phyloP scores from a whole-genome alignment of 2,888 invertebrate species.

The Cephus runcator region DNA sequence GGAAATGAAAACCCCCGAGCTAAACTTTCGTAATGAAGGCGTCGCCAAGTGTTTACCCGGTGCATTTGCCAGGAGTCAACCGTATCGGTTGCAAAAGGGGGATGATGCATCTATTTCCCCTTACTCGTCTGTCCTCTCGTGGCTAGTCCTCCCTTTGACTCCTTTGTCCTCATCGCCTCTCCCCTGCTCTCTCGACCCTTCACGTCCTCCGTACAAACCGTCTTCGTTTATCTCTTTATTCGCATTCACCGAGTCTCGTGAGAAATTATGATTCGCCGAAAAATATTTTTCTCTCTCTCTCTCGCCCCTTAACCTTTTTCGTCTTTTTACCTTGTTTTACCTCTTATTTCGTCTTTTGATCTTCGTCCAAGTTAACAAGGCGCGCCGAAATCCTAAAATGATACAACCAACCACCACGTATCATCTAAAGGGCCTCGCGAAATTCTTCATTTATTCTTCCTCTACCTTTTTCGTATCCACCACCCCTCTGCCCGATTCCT shows the following conservation, averaged over 20 bases:
- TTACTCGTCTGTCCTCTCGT: conserved; percentile 7
- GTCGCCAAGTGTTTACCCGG: conserved; percentile 41
- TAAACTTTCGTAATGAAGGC: conserved; percentile 49
- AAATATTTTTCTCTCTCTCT: too few species aligned
- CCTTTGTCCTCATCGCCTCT: too few species aligned
- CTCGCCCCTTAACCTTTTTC: too few species aligned
- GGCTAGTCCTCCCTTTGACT: not conserved
- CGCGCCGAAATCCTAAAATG: not conserved
- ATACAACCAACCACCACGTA: not conserved
- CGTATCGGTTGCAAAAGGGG: conserved; percentile 21
- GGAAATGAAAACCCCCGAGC: conserved; percentile 47
- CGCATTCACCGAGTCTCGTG: too few species aligned
- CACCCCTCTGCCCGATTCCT: too few species aligned
- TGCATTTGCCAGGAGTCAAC: conserved; percentile 39
- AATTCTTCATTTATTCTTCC: not conserved
- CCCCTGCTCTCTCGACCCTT: too few species aligned
- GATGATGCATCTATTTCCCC: conserved; percentile 24
- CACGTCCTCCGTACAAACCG: too few species aligned
- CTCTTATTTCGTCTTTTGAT: too few species aligned
- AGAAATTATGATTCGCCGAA: too few species aligned
- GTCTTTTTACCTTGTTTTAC: too few species aligned
- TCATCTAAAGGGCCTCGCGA: not conserved
- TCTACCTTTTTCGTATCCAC: not conserved
- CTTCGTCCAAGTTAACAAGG: too few species aligned
- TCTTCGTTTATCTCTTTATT: too few species aligned